These are phyloP conservation scores for Corticium candelabrum DNA, from an alignment of 37 sponge, comb jelly and placozoan species.

Conservation along the genomic window DNA sequence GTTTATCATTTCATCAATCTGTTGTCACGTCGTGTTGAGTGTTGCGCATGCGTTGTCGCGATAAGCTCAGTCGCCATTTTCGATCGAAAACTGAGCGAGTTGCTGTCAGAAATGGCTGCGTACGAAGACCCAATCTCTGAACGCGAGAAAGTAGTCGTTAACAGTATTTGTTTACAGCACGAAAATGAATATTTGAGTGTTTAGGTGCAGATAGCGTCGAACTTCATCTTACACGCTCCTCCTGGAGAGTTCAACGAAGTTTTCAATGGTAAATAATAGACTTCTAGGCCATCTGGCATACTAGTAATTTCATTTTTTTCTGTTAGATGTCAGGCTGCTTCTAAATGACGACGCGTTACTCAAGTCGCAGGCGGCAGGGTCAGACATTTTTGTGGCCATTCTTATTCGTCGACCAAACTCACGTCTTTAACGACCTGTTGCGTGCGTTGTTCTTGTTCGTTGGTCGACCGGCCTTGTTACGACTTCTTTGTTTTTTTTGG, in stretches of 20 bases:
- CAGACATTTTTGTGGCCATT: background rate
- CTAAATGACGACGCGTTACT: conserved; percentile 77
- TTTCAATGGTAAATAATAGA: conserved; percentile 56
- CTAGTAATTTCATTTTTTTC: background rate
- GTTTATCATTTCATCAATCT: no score
- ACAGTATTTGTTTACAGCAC: no score
- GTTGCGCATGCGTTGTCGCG: no score
- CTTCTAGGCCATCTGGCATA: background rate
- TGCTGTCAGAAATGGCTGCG: background rate
- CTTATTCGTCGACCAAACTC: background rate
- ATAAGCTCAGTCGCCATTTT: no score
- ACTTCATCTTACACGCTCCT: conserved; percentile 82
- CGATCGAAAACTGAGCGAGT: no score
- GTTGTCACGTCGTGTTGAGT: no score
- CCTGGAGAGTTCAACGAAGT: conserved; percentile 98
- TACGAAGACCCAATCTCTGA: background rate
- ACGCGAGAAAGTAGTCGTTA: background rate
- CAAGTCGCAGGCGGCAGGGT: conserved; percentile 67
- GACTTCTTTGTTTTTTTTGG: no score
- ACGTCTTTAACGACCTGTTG: background rate
- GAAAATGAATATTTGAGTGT: conserved; percentile 10
- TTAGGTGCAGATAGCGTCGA: conserved; percentile 69
- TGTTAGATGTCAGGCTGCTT: conserved; percentile 77
- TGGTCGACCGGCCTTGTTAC: no score
- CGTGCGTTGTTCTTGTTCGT: no score